Evolutionary conservation across 2,113 vertebrate genomes (phyloP).

Genomic region (Thryonomys swinderianus): DNA sequence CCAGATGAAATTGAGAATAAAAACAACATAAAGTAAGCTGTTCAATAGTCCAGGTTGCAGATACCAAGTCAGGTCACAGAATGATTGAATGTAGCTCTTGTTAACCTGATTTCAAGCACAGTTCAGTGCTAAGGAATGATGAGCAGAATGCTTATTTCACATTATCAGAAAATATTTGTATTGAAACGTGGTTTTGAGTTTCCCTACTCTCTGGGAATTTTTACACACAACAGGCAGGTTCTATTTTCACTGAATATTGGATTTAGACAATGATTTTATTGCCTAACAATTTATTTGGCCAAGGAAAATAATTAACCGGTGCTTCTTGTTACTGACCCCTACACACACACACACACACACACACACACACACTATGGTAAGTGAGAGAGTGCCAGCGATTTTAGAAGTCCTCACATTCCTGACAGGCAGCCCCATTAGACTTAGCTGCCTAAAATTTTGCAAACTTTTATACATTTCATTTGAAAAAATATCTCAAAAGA

Average conservation of each 20-base stretch:
- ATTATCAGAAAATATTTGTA: not conserved
- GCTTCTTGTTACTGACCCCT: not conserved
- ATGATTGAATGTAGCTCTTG: slow-evolving; percentile 49
- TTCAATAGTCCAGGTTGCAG: slow-evolving; percentile 39
- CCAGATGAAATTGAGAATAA: slow-evolving; percentile 52
- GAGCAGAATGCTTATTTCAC: not conserved
- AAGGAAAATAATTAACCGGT: not conserved
- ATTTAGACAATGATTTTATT: too few relatives aligned
- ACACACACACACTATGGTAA: not conserved
- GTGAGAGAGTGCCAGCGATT: fast-evolving
- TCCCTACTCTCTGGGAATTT: not conserved
- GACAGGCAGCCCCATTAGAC: not conserved
- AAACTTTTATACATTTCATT: not conserved
- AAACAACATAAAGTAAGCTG: slow-evolving; percentile 59
- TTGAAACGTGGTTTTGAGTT: not conserved
- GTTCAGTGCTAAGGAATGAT: not conserved
- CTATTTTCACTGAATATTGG: not conserved
- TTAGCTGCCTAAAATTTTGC: not conserved
- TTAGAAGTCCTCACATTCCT: fast-evolving
- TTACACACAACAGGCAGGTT: not conserved
- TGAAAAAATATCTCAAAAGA: not conserved
- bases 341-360: not conserved
- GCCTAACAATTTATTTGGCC: not conserved
- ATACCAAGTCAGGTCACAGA: slow-evolving; percentile 9
- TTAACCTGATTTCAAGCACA: slow-evolving; percentile 60